Evolutionary conservation across 1,140 invertebrate genomes (phyloP).

Genomic region (Parasteatoda tepidariorum): DNA sequence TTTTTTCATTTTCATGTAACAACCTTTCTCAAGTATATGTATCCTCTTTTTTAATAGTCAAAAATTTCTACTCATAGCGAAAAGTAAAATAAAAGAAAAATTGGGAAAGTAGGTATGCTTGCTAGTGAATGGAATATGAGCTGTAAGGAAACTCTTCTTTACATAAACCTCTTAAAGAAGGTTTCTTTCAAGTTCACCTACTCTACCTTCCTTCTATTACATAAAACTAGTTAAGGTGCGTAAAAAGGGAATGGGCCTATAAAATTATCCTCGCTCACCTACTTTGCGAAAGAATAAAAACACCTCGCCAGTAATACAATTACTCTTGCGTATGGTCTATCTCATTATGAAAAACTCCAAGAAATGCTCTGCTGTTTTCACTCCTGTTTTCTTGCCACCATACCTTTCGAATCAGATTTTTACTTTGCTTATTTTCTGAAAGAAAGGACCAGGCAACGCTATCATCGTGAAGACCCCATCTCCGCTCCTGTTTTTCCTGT

Average conservation of each 20-base stretch:
- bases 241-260: conserved; percentile 23
- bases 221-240: conserved; percentile 36
- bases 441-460: conserved; percentile 26
- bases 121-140: no score
- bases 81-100: no score
- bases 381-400: not conserved
- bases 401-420: conserved; percentile 21
- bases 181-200: not conserved
- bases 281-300: not conserved
- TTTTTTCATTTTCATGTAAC: no score
- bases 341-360: conserved; percentile 37
- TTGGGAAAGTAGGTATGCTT: no score
- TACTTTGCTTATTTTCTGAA: conserved; percentile 22
- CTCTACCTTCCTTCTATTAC: not conserved
- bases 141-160: not conserved
- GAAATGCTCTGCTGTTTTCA: not conserved
- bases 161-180: conserved; percentile 36
- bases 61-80: no score
- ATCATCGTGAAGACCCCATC: not conserved
- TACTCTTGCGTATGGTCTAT: conserved; percentile 45
- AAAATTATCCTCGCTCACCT: conserved; percentile 39
- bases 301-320: conserved; percentile 30
- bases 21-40: no score
- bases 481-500: not conserved
- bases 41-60: no score